Conservation (phyloP, 2,797 vertebrate genomes). For the Coccyzus lansbergi region DNA sequence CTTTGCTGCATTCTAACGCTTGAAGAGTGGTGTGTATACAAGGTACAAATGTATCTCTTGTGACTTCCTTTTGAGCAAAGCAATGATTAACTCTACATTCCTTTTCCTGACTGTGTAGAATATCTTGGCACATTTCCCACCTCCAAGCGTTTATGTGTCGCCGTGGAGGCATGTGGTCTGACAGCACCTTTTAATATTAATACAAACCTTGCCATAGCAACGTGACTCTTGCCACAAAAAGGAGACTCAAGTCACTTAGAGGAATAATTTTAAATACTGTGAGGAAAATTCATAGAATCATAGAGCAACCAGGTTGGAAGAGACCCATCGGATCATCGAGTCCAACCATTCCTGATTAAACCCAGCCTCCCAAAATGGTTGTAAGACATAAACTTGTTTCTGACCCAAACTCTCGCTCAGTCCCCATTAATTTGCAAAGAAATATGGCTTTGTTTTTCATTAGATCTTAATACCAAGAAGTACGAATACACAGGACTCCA, state of each 20-base stretch:
- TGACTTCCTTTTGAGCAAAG: conserved; percentile 26
- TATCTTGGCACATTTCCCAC: conserved; percentile 52
- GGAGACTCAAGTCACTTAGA: not conserved
- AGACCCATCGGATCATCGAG: too few species aligned
- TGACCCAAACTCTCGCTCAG: not conserved
- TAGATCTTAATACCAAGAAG: not conserved
- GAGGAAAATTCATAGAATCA: too few species aligned
- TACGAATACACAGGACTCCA: not conserved
- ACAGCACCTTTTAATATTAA: conserved; percentile 60
- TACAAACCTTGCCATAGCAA: conserved; percentile 41
- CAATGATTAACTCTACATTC: conserved; percentile 40
- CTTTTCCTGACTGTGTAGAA: not conserved
- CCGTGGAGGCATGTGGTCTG: not conserved
- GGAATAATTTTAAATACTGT: conserved; percentile 22
- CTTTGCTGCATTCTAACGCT: not conserved
- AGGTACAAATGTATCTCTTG: not conserved
- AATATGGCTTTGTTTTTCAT: not conserved
- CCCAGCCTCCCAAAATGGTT: conserved; percentile 7
- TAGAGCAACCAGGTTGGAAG: too few species aligned
- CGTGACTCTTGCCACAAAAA: conserved; percentile 28
- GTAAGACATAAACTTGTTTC: not conserved
- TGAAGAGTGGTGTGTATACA: not conserved
- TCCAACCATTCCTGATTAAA: not conserved
- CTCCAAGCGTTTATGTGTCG: conserved; percentile 18
- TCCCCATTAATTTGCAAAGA: not conserved